Evolutionary conservation across 1,140 invertebrate genomes (phyloP), one percentile per base, ranked within the genome.

Genomic region (Eufriesea mexicana): DNA sequence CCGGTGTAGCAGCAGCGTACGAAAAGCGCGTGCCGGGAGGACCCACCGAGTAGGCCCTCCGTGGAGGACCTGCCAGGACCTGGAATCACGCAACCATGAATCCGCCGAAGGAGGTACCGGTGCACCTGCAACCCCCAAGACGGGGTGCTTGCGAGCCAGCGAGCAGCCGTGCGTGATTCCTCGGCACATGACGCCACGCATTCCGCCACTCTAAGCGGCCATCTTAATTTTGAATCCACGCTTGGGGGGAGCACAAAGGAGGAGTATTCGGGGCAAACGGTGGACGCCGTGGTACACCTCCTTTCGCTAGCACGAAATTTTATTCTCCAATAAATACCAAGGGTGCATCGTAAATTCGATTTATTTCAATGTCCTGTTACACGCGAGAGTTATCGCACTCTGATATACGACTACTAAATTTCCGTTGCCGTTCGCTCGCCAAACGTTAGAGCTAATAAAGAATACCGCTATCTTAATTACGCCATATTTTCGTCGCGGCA

Each of bases 111-210:
- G 86, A 89, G 70, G 84, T 89, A 90, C 89, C 88, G 83, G 79
- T 89, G 88, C 93, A 94, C 93, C 93, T 94, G 93, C 92, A 92
- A 91, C 93, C 93, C 93, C 93, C 93, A 94, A 94, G 93, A 93
- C 89, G 74, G 86, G 74, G 76, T 79, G 67, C 84, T 80, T 18
- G 54, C 66, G 4, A 79, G 25, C 64, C 55, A 68, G 16, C 35
- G 54, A 18, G 55, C 87, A 90, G 55, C 84, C 66, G 84, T 88
- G 89, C 90, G 84, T 91, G 89, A 88, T 90, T 92, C 87, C 89
- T 89, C 55, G 82, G 77, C 88, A 92, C 86, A 90, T 89, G 91
- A 84, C 84, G 88, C 47, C 57, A 55, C 55, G 76, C 83, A 80
- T 88, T 85, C 75, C 81, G 42, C 57, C 54, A 35, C 12, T 79